Evolutionary conservation across 2,113 vertebrate species (phyloP).

Genomic region (Daubentonia madagascariensis): DNA sequence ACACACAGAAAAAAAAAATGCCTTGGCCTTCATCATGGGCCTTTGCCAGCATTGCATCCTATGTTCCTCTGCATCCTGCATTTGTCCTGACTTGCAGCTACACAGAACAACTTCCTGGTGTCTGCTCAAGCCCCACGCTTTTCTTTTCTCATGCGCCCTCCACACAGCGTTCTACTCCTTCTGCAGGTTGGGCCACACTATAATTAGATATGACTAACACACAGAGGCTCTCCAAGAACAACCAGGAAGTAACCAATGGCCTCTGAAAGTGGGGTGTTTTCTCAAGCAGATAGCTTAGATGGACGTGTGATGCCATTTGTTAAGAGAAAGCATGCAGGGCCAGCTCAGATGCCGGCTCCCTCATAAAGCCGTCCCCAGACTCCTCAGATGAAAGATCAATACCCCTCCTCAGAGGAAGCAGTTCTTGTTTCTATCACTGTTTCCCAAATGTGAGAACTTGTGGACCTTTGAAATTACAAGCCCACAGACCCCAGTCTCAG

Average conservation of each 20-base stretch:
- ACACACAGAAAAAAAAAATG: background rate
- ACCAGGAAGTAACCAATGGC: slow-evolving; percentile 16
- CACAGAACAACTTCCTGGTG: background rate
- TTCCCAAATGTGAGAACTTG: slow-evolving; percentile 33
- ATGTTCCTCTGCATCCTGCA: background rate
- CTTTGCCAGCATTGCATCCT: fast-evolving
- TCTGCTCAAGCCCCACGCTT: background rate
- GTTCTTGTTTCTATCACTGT: slow-evolving; percentile 35
- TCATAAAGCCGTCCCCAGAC: slow-evolving; percentile 42
- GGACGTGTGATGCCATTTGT: slow-evolving; percentile 14
- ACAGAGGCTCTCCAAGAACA: slow-evolving; percentile 5
- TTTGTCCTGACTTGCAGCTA: background rate
- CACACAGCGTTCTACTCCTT: background rate
- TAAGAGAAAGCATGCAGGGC: slow-evolving; percentile 10
- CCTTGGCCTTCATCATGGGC: background rate
- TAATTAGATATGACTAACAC: background rate
- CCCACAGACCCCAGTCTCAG: background rate
- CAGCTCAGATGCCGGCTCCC: background rate
- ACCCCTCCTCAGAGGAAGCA: slow-evolving; percentile 23
- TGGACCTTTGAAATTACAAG: background rate
- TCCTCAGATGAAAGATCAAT: slow-evolving; percentile 55
- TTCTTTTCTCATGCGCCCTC: background rate
- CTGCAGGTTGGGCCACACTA: background rate
- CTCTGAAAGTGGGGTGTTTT: slow-evolving; percentile 2
- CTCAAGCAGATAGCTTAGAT: slow-evolving; percentile 42